Percentiles rank a stretch among this genome's conserved stretches.
These are phyloP conservation scores for Acanthochromis polyacanthus DNA, from an alignment of 2,113 vertebrate genomes.

Conservation along the genomic window DNA sequence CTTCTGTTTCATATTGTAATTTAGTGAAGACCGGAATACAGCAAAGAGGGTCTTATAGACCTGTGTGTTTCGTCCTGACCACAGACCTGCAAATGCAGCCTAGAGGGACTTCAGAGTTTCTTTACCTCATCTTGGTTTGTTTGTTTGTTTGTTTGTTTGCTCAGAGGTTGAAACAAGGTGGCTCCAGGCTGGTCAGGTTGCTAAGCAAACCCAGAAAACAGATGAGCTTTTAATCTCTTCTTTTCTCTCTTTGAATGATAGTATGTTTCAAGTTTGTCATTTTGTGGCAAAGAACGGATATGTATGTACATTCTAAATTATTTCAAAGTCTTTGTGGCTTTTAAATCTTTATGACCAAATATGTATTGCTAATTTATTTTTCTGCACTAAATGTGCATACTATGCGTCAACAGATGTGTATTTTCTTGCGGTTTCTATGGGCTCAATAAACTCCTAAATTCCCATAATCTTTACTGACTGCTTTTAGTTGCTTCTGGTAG, in stretches of 20 bases:
- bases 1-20: no score
- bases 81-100: no score
- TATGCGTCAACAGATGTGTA: no score
- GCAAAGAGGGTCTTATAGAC: no score
- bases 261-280: slow-evolving; percentile 1
- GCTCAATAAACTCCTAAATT: slow-evolving; percentile 6
- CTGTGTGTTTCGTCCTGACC: no score
- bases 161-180: no score
- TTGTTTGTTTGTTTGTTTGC: no score
- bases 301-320: slow-evolving; percentile 32
- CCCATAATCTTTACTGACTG: neutral
- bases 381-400: slow-evolving; percentile 16
- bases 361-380: slow-evolving; percentile 28
- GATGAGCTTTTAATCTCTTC: neutral
- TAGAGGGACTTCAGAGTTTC: no score
- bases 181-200: neutral
- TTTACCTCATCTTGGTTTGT: no score
- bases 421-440: neutral
- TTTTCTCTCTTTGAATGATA: neutral
- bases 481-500: slow-evolving; percentile 8
- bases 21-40: no score
- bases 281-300: slow-evolving; percentile 31
- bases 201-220: neutral
- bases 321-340: slow-evolving; percentile 36
- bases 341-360: slow-evolving; percentile 52